These are phyloP conservation scores for Drosophila pruinosa DNA, from an alignment of 1,140 invertebrate species.

Conservation along the genomic window DNA sequence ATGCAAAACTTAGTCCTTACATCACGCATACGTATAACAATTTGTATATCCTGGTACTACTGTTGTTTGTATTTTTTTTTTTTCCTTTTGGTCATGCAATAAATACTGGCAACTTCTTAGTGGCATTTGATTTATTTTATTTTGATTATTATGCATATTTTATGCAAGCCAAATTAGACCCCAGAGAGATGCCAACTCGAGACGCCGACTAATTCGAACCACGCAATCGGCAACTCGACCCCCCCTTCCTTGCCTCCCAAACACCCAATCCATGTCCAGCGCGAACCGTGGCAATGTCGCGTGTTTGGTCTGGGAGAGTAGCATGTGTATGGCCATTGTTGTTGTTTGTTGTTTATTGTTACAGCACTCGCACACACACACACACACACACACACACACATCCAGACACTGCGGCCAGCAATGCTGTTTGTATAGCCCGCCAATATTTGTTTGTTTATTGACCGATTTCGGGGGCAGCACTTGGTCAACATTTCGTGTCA, in stretches of 20 bases:
- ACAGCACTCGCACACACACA: slow-evolving; percentile 49
- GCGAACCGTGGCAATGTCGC: slow-evolving; percentile 24
- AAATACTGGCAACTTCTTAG: slow-evolving; percentile 56
- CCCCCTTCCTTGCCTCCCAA: background rate
- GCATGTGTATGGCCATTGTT: slow-evolving; percentile 46
- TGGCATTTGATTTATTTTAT: slow-evolving; percentile 74
- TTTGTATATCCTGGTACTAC: background rate
- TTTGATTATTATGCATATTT: slow-evolving; percentile 79
- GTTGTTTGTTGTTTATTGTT: slow-evolving; percentile 73
- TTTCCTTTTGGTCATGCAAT: slow-evolving; percentile 50
- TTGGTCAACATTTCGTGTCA: slow-evolving; percentile 51
- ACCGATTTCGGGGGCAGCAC: slow-evolving; percentile 72
- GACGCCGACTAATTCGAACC: slow-evolving; percentile 27
- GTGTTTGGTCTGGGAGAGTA: slow-evolving; percentile 41
- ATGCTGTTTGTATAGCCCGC: slow-evolving; percentile 64
- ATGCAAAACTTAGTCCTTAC: slow-evolving; percentile 21
- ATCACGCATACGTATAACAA: background rate
- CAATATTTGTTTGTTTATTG: slow-evolving; percentile 82
- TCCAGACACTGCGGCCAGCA: background rate
- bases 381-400: slow-evolving; percentile 13
- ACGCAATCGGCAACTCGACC: background rate
- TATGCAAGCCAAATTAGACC: slow-evolving; percentile 59
- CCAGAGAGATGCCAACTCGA: slow-evolving; percentile 30
- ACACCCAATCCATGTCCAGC: background rate
- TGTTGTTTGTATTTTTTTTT: slow-evolving; percentile 4